Evolutionary conservation across 1,140 invertebrate species (phyloP).

Genomic region (Euschistus heros): DNA sequence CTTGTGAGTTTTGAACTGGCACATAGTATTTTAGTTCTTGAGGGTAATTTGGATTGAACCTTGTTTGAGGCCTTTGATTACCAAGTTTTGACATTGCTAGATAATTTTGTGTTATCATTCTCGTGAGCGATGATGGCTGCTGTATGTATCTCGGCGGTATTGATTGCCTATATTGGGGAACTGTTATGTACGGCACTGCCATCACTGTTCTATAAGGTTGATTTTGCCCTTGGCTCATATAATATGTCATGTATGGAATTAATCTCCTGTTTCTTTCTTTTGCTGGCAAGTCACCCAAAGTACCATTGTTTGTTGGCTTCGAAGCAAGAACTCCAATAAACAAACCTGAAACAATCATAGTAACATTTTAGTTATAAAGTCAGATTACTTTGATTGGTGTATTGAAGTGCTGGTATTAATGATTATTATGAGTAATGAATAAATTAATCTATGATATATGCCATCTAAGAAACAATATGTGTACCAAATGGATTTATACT

Average conservation of each 20-base stretch:
- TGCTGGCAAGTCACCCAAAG: slow-evolving; percentile 9
- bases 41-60: slow-evolving; percentile 7
- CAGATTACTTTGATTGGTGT: too few species aligned
- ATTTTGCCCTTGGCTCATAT: slow-evolving; percentile 46
- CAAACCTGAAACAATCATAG: not conserved
- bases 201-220: slow-evolving; percentile 11
- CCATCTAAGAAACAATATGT: too few species aligned
- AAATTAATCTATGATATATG: too few species aligned
- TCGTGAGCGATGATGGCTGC: slow-evolving; percentile 17
- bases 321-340: not conserved
- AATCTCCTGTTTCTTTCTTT: slow-evolving; percentile 59
- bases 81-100: slow-evolving; percentile 19
- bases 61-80: slow-evolving; percentile 2
- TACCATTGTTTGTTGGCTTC: not conserved
- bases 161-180: slow-evolving; percentile 29
- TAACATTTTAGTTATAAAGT: too few species aligned
- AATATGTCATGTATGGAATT: slow-evolving; percentile 72
- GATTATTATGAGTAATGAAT: too few species aligned
- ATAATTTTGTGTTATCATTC: slow-evolving; percentile 27
- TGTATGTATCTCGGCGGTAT: slow-evolving; percentile 26
- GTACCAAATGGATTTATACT: too few species aligned
- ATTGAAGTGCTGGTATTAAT: too few species aligned
- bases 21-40: not conserved
- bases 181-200: not conserved
- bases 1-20: not conserved